Conservation (phyloP, 1,140 invertebrate genomes). For the Trialeurodes vaporariorum region DNA sequence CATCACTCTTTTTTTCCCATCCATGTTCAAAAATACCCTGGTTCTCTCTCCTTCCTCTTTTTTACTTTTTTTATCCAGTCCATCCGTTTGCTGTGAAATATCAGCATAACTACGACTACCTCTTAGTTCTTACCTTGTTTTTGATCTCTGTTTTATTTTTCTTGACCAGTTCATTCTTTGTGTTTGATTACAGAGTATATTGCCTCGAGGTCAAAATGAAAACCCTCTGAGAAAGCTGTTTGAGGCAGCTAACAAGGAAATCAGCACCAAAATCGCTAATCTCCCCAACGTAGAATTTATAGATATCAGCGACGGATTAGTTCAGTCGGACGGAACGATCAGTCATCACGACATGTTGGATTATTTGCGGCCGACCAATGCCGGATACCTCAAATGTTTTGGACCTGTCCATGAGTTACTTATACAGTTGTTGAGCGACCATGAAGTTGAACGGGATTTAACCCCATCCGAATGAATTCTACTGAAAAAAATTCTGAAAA, state of each 20-base stretch:
- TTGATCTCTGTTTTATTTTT: conserved; percentile 7
- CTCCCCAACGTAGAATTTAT: conserved; percentile 54
- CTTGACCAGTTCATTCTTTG: too few relatives aligned
- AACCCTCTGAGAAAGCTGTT: conserved; percentile 67
- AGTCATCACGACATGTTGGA: conserved; percentile 81
- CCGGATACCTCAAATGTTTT: conserved; percentile 71
- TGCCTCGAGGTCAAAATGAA: conserved; percentile 69
- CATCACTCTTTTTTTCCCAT: too few relatives aligned
- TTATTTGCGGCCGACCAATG: conserved; percentile 71
- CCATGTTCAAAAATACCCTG: too few relatives aligned
- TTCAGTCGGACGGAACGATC: conserved; percentile 64
- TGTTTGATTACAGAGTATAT: conserved; percentile 51
- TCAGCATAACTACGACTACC: not conserved
- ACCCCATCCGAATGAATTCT: conserved; percentile 41
- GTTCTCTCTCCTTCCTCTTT: not conserved
- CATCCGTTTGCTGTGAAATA: not conserved
- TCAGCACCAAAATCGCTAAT: conserved; percentile 46
- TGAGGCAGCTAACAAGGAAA: conserved; percentile 53
- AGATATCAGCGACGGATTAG: conserved; percentile 58
- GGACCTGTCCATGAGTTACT: conserved; percentile 66
- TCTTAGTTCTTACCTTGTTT: not conserved
- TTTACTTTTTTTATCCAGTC: not conserved
- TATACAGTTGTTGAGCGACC: conserved; percentile 58
- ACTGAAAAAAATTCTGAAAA: too few relatives aligned
- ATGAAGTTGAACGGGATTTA: conserved; percentile 54